Conservation (phyloP, 2,113 vertebrate species). For the Calonectris borealis region DNA sequence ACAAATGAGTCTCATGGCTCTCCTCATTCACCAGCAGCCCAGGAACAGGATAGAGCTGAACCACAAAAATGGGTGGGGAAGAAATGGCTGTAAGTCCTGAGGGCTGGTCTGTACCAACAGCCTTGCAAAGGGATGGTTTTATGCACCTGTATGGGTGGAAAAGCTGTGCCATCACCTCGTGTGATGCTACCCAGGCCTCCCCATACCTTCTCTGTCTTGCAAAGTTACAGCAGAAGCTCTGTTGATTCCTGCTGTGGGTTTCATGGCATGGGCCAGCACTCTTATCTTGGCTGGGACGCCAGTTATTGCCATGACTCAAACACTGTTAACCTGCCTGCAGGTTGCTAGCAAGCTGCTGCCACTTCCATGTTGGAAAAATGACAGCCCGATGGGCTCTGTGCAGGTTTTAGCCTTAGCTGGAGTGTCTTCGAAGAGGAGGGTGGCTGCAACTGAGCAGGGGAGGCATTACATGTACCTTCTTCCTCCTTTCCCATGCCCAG, state of each 20-base stretch:
- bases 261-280: background rate
- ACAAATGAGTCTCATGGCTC: background rate
- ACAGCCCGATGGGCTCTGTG: background rate
- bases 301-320: background rate
- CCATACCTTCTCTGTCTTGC: background rate
- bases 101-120: background rate
- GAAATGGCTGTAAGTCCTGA: background rate
- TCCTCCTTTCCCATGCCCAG: background rate
- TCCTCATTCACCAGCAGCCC: background rate
- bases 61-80: background rate
- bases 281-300: background rate
- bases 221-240: background rate
- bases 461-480: background rate
- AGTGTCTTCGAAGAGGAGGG: background rate
- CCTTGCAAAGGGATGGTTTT: background rate
- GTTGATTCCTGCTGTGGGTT: background rate
- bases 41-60: background rate
- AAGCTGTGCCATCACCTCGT: background rate
- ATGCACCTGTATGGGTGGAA: fast-evolving
- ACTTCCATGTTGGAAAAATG: background rate
- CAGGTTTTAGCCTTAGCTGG: background rate
- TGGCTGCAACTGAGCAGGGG: background rate
- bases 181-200: background rate
- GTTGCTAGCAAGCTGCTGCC: background rate
- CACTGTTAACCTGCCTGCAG: background rate